Evolutionary conservation across 2,113 vertebrate genomes (phyloP).

Genomic region (Sphaerodactylus townsendi): DNA sequence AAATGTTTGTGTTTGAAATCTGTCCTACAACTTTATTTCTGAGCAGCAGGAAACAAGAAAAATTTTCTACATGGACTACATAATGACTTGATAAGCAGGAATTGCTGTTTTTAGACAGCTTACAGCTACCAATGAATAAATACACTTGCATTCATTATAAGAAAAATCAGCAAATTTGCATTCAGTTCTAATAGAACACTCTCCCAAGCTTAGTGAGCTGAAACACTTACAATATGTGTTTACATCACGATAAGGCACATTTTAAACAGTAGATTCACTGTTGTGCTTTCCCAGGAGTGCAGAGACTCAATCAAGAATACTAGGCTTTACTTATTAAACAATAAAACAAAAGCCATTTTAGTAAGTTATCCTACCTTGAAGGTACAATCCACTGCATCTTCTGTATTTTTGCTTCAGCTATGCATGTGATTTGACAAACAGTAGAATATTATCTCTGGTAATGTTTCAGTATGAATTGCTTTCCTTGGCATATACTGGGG

Average conservation of each 20-base stretch:
- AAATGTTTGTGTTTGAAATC: neutral
- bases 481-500: slow-evolving; percentile 45
- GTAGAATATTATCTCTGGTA: slow-evolving; percentile 53
- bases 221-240: slow-evolving; percentile 30
- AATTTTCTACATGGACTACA: neutral
- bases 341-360: slow-evolving; percentile 19
- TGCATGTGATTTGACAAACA: slow-evolving; percentile 56
- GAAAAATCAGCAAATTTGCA: neutral
- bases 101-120: neutral
- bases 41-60: neutral
- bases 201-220: slow-evolving; percentile 19
- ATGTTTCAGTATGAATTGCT: slow-evolving; percentile 50
- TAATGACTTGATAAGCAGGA: neutral
- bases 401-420: slow-evolving; percentile 37
- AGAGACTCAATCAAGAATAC: slow-evolving; percentile 8
- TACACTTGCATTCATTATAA: neutral
- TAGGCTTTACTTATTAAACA: neutral
- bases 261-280: slow-evolving; percentile 8
- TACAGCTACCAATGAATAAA: slow-evolving; percentile 20
- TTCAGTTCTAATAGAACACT: slow-evolving; percentile 5
- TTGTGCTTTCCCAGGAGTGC: slow-evolving; percentile 4
- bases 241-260: slow-evolving; percentile 13
- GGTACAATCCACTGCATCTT: slow-evolving; percentile 39
- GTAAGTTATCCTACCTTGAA: slow-evolving; percentile 35
- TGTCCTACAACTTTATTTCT: neutral